Evolutionary conservation across 2,888 invertebrate genomes (phyloP), one percentile per base, ranked within the genome.

Genomic region (Camptogramma bilineatum): DNA sequence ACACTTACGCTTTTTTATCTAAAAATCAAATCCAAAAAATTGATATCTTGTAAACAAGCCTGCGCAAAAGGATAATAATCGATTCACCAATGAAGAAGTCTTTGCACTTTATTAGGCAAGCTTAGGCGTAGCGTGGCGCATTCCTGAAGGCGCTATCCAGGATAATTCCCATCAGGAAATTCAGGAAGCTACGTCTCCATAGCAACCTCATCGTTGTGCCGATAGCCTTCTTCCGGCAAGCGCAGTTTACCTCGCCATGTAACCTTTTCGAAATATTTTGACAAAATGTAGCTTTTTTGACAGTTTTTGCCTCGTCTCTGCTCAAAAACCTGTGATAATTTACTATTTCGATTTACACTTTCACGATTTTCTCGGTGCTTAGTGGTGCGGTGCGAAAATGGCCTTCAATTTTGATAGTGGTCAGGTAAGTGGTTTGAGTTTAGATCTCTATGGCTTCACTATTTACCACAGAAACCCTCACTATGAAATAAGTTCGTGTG

Each of bases 351-450:
- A 73, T 78, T 77, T 76, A 74, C 62, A 71, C 69, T 70, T 69
- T 69, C 54, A 66, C 63, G 66, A 69, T 47, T 62, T 55, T 47
- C 34, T 55, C 54, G 28, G 66, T 71, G 69, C 60, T 66, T 66
- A 67, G 52, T 66, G 66, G 75, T 73, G 73, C 52, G 70, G 48
- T 44, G 19, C 57, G 39, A 75, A 63, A 50, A 93, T 93, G 92
- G 82, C 92, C 56, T 92, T 78, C 71, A 88, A 90, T 76, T 93
- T 93, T 78, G 88, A 91, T 66, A 92, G 92, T 66, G 92, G 88
- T 42, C 92, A 93, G 75, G 92, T 93, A 74, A 85, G 87, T 84
- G 16, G 21, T 28, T 50, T n/a, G 10, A 39, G 34, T 50, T 50
- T 13, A n/a, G 3, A 13, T 50, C 10, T 24, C 13, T 5, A 42